phyloP scores from a whole-genome alignment of 92 coral and sea anemone genomes.

The Micromussa lordhowensis region DNA sequence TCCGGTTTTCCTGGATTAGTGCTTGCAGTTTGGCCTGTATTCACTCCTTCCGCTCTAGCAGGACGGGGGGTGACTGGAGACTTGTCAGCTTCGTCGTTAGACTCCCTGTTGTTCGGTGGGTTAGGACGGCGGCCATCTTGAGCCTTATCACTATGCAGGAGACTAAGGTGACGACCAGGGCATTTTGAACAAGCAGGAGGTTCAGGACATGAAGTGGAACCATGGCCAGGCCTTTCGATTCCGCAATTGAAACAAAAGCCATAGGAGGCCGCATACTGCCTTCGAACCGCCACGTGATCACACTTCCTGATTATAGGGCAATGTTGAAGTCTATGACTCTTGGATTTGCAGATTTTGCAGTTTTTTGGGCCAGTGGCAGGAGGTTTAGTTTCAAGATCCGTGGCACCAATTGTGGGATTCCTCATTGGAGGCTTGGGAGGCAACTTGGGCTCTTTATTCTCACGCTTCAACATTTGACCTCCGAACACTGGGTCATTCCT shows the following conservation, averaged over 20 bases:
- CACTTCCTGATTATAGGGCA: slow-evolving; percentile 57
- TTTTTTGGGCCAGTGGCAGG: slow-evolving; percentile 1
- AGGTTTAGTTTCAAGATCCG: slow-evolving; percentile 13
- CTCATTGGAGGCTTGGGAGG: slow-evolving; percentile 37
- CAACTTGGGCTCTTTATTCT: slow-evolving; percentile 47
- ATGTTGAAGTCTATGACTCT: slow-evolving; percentile 41
- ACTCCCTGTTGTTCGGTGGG: slow-evolving; percentile 30
- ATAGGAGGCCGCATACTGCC: slow-evolving; percentile 45
- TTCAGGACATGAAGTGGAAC: slow-evolving; percentile 52
- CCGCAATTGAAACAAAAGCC: slow-evolving; percentile 46
- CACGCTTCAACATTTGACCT: too few species aligned
- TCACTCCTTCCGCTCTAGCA: background rate
- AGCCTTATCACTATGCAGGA: slow-evolving; percentile 45
- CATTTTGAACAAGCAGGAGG: slow-evolving; percentile 66
- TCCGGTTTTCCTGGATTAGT: slow-evolving; percentile 8
- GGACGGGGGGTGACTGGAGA: background rate
- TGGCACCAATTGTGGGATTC: slow-evolving; percentile 45
- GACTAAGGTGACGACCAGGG: slow-evolving; percentile 57
- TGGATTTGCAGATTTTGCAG: slow-evolving; percentile 39
- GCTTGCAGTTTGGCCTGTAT: slow-evolving; percentile 4
- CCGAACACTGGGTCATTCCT: slow-evolving; percentile 26
- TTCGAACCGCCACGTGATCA: slow-evolving; percentile 48
- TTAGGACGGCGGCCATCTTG: slow-evolving; percentile 6
- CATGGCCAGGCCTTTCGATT: too few species aligned
- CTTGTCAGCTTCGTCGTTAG: slow-evolving; percentile 17